phyloP scores from a whole-genome alignment of 2,113 vertebrate genomes.

The Sminthopsis crassicaudata region DNA sequence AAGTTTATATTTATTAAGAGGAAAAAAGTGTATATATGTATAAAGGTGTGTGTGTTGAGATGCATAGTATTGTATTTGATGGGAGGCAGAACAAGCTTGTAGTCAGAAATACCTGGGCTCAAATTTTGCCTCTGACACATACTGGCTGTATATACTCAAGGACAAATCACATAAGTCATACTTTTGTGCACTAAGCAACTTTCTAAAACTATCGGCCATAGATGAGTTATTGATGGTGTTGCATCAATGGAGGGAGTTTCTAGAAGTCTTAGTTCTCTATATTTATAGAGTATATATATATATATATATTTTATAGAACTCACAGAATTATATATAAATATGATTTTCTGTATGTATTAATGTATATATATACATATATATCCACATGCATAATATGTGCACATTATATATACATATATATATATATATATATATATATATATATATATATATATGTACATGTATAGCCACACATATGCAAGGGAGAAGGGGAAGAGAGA shows the following conservation, averaged over 20 bases:
- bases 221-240: background rate
- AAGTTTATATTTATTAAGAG: background rate
- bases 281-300: too few relatives aligned
- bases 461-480: too few relatives aligned
- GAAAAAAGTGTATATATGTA: constrained; percentile 1
- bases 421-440: background rate
- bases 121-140: background rate
- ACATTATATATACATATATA: background rate
- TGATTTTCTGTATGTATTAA: background rate
- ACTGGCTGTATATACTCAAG: background rate
- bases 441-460: too few relatives aligned
- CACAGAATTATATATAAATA: background rate
- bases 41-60: background rate
- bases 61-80: background rate
- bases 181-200: background rate
- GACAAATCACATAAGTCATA: background rate
- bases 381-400: too few relatives aligned
- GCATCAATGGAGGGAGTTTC: background rate
- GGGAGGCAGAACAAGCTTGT: background rate
- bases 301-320: background rate
- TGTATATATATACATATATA: too few relatives aligned
- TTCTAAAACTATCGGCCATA: background rate
- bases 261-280: background rate
- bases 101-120: background rate
- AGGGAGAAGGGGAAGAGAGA: constrained; percentile 15